These are phyloP conservation scores for Gorsachius goisagi DNA, from an alignment of 2,113 vertebrate species.

Conservation along the genomic window DNA sequence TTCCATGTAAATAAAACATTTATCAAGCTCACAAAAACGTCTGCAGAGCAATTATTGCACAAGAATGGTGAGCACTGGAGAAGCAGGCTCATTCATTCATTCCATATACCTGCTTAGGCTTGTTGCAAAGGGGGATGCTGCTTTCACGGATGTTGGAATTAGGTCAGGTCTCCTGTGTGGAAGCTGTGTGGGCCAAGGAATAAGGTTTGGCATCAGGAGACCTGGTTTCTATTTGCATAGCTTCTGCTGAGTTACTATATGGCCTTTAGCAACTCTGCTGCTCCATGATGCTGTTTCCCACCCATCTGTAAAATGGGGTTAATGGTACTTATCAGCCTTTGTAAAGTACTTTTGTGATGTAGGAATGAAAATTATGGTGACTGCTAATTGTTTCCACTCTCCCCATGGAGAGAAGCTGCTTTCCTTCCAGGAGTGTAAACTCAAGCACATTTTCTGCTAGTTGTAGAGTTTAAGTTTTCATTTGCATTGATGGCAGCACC, in stretches of 20 bases:
- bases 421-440: neutral
- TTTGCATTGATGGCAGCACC: neutral
- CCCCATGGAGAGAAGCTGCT: neutral
- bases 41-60: slow-evolving; percentile 45
- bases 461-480: neutral
- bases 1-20: slow-evolving; percentile 64
- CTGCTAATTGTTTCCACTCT: slow-evolving; percentile 27
- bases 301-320: slow-evolving; percentile 29
- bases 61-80: slow-evolving; percentile 8
- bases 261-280: slow-evolving; percentile 56
- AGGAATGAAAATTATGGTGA: neutral
- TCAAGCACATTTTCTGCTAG: neutral
- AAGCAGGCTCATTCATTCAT: neutral
- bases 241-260: slow-evolving; percentile 40
- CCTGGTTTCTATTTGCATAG: slow-evolving; percentile 36
- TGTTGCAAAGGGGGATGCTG: neutral
- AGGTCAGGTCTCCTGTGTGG: slow-evolving; percentile 40
- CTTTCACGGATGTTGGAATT: neutral
- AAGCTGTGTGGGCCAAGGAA: slow-evolving; percentile 24
- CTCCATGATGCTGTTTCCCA: slow-evolving; percentile 25
- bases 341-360: neutral
- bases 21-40: slow-evolving; percentile 30
- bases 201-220: slow-evolving; percentile 45
- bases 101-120: slow-evolving; percentile 8
- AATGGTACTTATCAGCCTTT: slow-evolving; percentile 20